Conservation (phyloP, 2,113 vertebrate species). For the Centropus bengalensis region DNA sequence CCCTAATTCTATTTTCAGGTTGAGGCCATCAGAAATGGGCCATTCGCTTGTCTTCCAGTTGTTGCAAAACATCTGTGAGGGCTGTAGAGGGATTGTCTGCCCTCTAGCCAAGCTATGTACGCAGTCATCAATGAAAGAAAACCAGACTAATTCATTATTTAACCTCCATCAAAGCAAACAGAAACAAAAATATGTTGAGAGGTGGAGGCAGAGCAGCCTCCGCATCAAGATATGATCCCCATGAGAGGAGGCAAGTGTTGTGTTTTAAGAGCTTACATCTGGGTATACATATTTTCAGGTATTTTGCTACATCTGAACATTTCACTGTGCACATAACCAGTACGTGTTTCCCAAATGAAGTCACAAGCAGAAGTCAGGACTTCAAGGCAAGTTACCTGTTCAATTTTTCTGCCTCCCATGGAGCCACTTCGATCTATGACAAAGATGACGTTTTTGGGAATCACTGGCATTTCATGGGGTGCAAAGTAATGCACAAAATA, state of each 20-base stretch:
- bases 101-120: not conserved
- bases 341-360: not conserved
- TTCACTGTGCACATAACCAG: not conserved
- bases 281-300: not conserved
- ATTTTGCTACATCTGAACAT: not conserved
- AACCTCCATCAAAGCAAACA: not conserved
- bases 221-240: not conserved
- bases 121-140: not conserved
- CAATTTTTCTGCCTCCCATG: conserved; percentile 88
- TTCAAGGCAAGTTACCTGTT: conserved; percentile 79
- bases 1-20: not conserved
- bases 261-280: not conserved
- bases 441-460: conserved; percentile 92
- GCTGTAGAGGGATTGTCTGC: not conserved
- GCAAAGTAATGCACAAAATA: conserved; percentile 96
- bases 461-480: conserved; percentile 75
- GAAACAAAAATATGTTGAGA: not conserved
- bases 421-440: conserved; percentile 91
- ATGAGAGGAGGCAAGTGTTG: not conserved
- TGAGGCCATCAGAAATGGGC: not conserved
- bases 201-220: not conserved
- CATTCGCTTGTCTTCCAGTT: not conserved
- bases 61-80: not conserved
- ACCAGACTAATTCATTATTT: not conserved
- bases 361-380: not conserved